Evolutionary conservation across 92 coral and sea anemone genomes (phyloP).

Genomic region (Umimayanthus kanabou): DNA sequence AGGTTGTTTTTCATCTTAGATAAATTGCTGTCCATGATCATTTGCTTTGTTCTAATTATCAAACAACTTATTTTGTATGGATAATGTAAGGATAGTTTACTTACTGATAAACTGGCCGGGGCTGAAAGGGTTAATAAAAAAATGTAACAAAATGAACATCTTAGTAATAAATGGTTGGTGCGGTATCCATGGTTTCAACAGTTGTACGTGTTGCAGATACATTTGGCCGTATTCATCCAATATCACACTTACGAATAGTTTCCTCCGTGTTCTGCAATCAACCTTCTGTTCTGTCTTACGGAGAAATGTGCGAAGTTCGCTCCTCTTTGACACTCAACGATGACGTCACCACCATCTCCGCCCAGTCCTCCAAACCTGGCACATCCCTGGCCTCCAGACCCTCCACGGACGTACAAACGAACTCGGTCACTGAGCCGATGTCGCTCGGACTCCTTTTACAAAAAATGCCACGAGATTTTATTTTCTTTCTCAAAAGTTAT

Average conservation of each 20-base stretch:
- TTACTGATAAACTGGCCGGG: too few relatives aligned
- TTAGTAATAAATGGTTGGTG: too few relatives aligned
- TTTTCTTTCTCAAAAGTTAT: not conserved
- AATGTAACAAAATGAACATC: too few relatives aligned
- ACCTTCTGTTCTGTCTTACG: conserved; percentile 83
- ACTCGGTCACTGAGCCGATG: conserved; percentile 77
- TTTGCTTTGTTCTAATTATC: too few relatives aligned
- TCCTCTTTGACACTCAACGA: conserved; percentile 74
- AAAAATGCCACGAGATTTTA: not conserved
- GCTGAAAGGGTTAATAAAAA: too few relatives aligned
- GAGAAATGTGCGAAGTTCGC: conserved; percentile 83
- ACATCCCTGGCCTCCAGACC: conserved; percentile 98
- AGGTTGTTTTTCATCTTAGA: too few relatives aligned
- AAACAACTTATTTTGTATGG: too few relatives aligned
- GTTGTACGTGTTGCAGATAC: too few relatives aligned
- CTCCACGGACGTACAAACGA: conserved; percentile 89
- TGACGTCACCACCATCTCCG: conserved; percentile 96
- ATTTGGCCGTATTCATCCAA: not conserved
- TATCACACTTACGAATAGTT: conserved; percentile 74
- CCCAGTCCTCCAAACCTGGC: conserved; percentile 88
- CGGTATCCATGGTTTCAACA: not conserved
- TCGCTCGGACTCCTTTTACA: conserved; percentile 62
- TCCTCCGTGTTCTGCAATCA: conserved; percentile 87
- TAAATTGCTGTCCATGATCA: too few relatives aligned
- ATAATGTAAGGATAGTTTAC: too few relatives aligned